Evolutionary conservation across 2,888 invertebrate genomes (phyloP).

Genomic region (Choristoneura rosaceana): DNA sequence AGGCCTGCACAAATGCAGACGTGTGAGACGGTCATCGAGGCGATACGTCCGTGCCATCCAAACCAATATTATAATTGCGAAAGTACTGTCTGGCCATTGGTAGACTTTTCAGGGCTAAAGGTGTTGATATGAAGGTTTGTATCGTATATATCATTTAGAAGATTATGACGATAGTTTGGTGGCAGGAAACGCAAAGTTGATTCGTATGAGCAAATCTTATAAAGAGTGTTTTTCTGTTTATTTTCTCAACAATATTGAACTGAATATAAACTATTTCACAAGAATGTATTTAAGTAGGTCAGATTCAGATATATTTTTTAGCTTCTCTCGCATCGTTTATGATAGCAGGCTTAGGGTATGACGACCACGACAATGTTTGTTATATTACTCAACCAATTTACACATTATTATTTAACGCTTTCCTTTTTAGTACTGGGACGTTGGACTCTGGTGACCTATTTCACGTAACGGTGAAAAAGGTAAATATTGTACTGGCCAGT

Average conservation of each 20-base stretch:
- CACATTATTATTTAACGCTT: slow-evolving; percentile 49
- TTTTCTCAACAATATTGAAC: not conserved
- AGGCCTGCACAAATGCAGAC: not conserved
- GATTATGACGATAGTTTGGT: not conserved
- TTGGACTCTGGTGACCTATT: slow-evolving; percentile 30
- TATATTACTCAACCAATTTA: slow-evolving; percentile 51
- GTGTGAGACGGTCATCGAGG: not conserved
- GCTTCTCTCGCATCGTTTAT: not conserved
- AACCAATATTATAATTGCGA: slow-evolving; percentile 3
- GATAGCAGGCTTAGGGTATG: not conserved
- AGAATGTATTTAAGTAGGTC: not conserved
- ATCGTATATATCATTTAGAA: not conserved
- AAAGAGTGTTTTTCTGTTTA: not conserved
- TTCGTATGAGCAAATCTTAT: not conserved
- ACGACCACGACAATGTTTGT: slow-evolving; percentile 1
- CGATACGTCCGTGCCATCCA: not conserved
- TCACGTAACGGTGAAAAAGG: slow-evolving; percentile 18
- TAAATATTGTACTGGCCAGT: slow-evolving; percentile 8
- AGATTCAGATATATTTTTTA: not conserved
- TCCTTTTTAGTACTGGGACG: slow-evolving; percentile 50
- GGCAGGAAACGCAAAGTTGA: not conserved
- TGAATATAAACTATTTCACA: not conserved
- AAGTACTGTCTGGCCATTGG: not conserved
- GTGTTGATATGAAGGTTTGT: too few relatives aligned
- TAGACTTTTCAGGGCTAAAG: not conserved